Base-by-base conservation (phyloP, 2,888 invertebrate genomes). In the Parnassius apollo region DNA sequence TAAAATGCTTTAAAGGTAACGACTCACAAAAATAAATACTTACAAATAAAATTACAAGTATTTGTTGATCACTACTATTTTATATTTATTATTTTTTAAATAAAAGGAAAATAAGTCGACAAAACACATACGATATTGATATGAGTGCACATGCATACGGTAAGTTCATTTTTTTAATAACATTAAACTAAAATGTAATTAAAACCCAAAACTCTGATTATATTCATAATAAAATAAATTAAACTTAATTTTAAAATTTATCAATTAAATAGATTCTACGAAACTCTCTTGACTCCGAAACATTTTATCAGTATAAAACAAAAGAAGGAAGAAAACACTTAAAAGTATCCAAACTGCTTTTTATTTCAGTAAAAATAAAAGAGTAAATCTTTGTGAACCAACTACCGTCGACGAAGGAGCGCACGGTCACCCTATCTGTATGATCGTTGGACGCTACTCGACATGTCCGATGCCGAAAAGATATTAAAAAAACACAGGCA, bases 401-500 rank as follows among this genome's bases (percentile, higher is more conserved):
- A 90, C 88, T 90, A 91, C 88, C 85, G 90, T 84, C 88, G 86
- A 75, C 78, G 76, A 77, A 71, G 79, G 86, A 86, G 83, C 87
- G 86, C 76, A 85, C 76, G 75, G 81, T 82, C 79, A 78, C 85
- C 88, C 85, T 90, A 91, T 90, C 88, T 73, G 86, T 76, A 76
- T 79, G 83, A 91, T 91, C 91, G 88, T 83, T 75, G 78, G 85
- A 84, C 86, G 89, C 89, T 89, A 90, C 91, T 83, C 88, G 83
- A 85, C 87, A 82, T 80, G 85, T 85, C 83, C 86, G 82, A 86
- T 83, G 82, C 84, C 77, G 76, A 83, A 86, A 80, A 75, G 75
- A 78, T 78, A 71, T 74, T 66, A 66, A 69, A 76, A 75, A 73
- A 75, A 82, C 73, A 80, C 77, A 76, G 81, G 77, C 86, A 88